Conservation (phyloP, 2,113 vertebrate species). For the Pantherophis guttatus region DNA sequence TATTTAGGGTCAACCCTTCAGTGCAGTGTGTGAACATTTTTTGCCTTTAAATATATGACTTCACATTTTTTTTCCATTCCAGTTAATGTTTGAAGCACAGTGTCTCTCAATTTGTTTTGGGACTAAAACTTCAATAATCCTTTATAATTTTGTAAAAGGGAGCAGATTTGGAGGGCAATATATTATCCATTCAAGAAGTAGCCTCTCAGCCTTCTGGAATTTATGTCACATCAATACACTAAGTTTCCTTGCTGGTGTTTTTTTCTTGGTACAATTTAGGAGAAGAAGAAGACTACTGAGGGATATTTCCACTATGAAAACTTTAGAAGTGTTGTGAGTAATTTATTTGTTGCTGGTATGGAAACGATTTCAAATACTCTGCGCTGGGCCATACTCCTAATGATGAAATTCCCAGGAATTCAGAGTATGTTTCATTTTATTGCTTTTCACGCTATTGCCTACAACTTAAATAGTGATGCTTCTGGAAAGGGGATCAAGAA, state of each 20-base stretch:
- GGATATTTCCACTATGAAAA: slow-evolving; percentile 54
- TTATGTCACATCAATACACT: background rate
- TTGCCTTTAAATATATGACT: background rate
- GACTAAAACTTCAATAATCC: background rate
- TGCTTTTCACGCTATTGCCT: background rate
- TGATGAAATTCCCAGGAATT: slow-evolving; percentile 64
- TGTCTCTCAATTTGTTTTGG: background rate
- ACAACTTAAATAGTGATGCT: background rate
- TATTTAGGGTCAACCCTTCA: background rate
- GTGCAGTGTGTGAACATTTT: background rate
- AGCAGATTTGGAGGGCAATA: background rate
- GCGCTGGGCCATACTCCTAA: slow-evolving; percentile 65
- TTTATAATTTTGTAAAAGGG: background rate
- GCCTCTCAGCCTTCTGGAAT: background rate
- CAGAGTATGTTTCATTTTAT: slow-evolving; percentile 55
- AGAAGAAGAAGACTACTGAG: slow-evolving; percentile 47
- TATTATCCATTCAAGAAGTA: background rate
- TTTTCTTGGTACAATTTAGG: background rate
- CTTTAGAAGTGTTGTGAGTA: slow-evolving; percentile 26
- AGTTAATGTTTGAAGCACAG: background rate
- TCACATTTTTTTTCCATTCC: background rate
- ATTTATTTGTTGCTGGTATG: slow-evolving; percentile 57
- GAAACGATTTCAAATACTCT: slow-evolving; percentile 57
- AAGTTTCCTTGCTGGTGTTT: background rate
- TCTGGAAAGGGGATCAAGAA: background rate